Conservation (phyloP, 2,888 invertebrate genomes). For the Mellilla xanthometata region DNA sequence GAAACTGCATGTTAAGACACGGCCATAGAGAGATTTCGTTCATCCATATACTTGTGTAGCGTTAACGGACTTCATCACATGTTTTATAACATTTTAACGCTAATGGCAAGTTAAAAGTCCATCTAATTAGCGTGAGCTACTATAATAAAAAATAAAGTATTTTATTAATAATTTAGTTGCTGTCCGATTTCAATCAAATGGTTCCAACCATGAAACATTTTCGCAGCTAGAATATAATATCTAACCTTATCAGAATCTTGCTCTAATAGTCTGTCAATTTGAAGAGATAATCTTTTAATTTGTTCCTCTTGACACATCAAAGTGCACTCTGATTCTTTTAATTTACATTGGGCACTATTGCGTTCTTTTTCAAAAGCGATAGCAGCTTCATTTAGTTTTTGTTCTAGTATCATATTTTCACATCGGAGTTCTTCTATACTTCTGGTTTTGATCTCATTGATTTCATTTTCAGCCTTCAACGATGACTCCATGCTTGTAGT, state of each 20-base stretch:
- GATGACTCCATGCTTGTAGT: constrained; percentile 63
- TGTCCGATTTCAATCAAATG: no score
- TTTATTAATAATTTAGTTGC: no score
- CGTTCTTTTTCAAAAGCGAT: constrained; percentile 71
- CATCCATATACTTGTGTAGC: no score
- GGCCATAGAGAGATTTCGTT: no score
- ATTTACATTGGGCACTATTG: constrained; percentile 69
- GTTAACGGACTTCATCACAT: no score
- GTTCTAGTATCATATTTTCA: constrained; percentile 59
- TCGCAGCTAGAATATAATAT: no score
- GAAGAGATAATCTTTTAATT: constrained; percentile 76
- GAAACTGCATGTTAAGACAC: no score
- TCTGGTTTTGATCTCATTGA: constrained; percentile 58
- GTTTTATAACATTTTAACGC: no score
- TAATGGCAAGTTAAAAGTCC: no score
- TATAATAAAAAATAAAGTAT: no score
- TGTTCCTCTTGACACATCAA: constrained; percentile 82
- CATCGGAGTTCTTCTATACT: constrained; percentile 56
- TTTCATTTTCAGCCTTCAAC: constrained; percentile 65
- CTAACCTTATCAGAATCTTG: constrained; percentile 54
- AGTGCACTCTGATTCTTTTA: constrained; percentile 79
- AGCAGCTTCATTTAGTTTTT: constrained; percentile 55
- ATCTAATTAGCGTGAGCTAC: no score
- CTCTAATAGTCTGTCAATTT: constrained; percentile 76
- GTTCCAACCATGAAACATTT: no score